These are phyloP conservation scores for Netelia melanura DNA, from an alignment of 2,888 invertebrate genomes.

Conservation along the genomic window DNA sequence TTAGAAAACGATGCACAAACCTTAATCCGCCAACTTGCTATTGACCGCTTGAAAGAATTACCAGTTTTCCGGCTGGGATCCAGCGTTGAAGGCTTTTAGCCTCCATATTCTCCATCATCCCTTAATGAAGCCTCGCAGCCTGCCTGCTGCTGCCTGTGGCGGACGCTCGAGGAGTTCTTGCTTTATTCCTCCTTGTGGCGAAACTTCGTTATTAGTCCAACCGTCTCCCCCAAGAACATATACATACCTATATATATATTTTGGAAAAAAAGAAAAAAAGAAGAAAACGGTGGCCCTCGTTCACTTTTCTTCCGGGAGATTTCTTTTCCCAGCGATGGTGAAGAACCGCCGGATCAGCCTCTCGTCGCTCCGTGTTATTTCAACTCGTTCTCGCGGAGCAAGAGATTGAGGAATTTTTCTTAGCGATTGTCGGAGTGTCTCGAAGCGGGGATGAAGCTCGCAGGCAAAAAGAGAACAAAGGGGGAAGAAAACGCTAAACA, in stretches of 20 bases:
- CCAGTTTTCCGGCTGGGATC: not conserved
- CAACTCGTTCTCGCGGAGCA: constrained; percentile 18
- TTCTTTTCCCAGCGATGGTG: constrained; percentile 31
- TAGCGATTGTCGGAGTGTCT: constrained; percentile 19
- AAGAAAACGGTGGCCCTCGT: not conserved
- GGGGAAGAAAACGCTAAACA: not conserved
- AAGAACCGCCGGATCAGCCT: constrained; percentile 20
- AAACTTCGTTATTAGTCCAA: constrained; percentile 70
- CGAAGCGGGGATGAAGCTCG: constrained; percentile 1
- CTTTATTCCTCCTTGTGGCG: constrained; percentile 51
- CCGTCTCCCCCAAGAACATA: constrained; percentile 2
- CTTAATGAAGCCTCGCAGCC: constrained; percentile 66
- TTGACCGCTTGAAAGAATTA: constrained; percentile 2
- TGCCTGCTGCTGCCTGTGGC: constrained; percentile 41
- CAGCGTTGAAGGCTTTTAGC: constrained; percentile 34
- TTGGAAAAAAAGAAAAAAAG: not conserved
- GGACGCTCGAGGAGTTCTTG: constrained; percentile 56
- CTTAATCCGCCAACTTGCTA: not conserved
- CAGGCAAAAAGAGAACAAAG: not conserved
- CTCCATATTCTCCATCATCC: constrained; percentile 54
- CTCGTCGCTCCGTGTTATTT: constrained; percentile 40
- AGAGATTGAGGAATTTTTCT: constrained; percentile 37
- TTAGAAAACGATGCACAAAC: not conserved
- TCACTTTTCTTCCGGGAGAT: constrained; percentile 33
- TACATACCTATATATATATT: not conserved